phyloP scores from a whole-genome alignment of 1,140 invertebrate genomes.

The Panagrolaimus sp. region DNA sequence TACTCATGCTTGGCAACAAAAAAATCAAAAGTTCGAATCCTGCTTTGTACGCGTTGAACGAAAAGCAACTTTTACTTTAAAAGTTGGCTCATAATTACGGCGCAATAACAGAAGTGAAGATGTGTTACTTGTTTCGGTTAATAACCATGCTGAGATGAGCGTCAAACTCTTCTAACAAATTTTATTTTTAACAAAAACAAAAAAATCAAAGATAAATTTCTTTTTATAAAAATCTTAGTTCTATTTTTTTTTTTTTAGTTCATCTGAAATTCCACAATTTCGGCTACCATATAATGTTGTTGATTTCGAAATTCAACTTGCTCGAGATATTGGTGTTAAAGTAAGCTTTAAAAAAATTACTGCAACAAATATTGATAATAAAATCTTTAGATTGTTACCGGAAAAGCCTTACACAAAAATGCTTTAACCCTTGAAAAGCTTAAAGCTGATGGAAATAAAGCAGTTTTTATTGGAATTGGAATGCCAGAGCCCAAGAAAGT shows the following conservation, averaged over 20 bases:
- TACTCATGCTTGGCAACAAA: too few relatives aligned
- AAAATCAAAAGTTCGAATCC: not conserved
- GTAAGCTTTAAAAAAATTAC: conserved; percentile 63
- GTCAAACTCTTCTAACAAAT: conserved; percentile 20
- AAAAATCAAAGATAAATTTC: too few relatives aligned
- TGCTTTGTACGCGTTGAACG: not conserved
- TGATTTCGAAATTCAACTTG: conserved; percentile 82
- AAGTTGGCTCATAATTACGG: not conserved
- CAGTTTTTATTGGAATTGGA: conserved; percentile 87
- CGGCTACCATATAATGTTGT: conserved; percentile 84
- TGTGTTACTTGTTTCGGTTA: conserved; percentile 11
- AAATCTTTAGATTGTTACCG: conserved; percentile 58
- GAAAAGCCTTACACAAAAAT: conserved; percentile 55
- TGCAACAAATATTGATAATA: not conserved
- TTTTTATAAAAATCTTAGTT: too few relatives aligned
- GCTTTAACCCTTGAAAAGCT: conserved; percentile 63
- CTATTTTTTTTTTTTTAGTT: conserved; percentile 66
- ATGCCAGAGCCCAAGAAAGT: conserved; percentile 79
- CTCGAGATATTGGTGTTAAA: conserved; percentile 84
- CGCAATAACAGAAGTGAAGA: not conserved
- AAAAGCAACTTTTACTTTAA: not conserved
- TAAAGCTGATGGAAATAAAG: conserved; percentile 66
- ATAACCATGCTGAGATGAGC: not conserved
- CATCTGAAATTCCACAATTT: conserved; percentile 92
- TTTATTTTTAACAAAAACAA: conserved; percentile 1